A percentile compares a stretch with the other conserved stretches of the same genome.
These are phyloP conservation scores for Drosophila sulfurigaster DNA, from an alignment of 1,140 invertebrate species.

Conservation along the genomic window DNA sequence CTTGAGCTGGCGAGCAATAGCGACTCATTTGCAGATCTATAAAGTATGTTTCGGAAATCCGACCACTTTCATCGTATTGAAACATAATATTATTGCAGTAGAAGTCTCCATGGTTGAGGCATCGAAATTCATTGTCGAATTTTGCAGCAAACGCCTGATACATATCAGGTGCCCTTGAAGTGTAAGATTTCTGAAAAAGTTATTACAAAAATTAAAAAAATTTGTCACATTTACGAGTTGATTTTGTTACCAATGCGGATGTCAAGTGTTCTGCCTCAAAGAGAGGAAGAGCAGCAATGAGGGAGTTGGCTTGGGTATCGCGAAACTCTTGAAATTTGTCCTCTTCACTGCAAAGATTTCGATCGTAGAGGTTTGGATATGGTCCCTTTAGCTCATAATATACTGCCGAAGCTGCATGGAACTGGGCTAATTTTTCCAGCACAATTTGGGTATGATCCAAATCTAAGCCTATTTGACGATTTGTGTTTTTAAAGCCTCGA, in stretches of 20 bases:
- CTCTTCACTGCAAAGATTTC: conserved; percentile 50
- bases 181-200: conserved; percentile 47
- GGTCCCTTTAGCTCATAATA: conserved; percentile 54
- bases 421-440: conserved; percentile 86
- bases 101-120: conserved; percentile 88
- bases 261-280: conserved; percentile 45
- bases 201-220: neutral
- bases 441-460: conserved; percentile 85
- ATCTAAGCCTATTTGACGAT: conserved; percentile 86
- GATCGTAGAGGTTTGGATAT: conserved; percentile 50
- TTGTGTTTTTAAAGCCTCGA: conserved; percentile 86
- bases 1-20: conserved; percentile 67
- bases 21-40: conserved; percentile 78
- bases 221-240: too few species aligned
- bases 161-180: conserved; percentile 53
- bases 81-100: conserved; percentile 85
- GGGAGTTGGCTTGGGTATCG: conserved; percentile 34
- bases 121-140: conserved; percentile 86
- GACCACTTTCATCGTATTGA: conserved; percentile 65
- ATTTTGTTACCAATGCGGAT: conserved; percentile 37
- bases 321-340: conserved; percentile 66
- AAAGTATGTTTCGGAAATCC: conserved; percentile 58
- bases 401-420: conserved; percentile 86
- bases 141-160: conserved; percentile 50
- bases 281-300: conserved; percentile 32